Base-by-base conservation (phyloP, 2,113 vertebrate genomes). In the Oncorhynchus kisutch region DNA sequence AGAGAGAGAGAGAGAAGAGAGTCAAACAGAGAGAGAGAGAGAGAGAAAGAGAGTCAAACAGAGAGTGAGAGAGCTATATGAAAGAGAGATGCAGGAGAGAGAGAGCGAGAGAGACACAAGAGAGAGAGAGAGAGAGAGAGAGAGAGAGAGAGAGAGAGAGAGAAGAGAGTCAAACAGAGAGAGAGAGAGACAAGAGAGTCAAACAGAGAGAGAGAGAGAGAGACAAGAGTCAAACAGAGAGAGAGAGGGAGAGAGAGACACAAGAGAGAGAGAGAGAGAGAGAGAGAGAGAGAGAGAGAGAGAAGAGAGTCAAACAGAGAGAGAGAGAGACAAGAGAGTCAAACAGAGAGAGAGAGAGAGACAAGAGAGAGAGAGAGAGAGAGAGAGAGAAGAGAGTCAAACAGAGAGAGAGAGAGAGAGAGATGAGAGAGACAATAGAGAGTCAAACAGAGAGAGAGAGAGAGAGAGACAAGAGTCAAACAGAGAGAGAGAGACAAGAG, bases 401-500 rank as follows among this genome's bases (percentile, higher is more conserved):
- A 25, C 25, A 25, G 25, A 25, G 2, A 25, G 25, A 2, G 25
- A 25, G 25, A 25, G 25, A 2, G 25, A 25, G 25, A 25, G 25
- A 25, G 25, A n/a, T n/a, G n/a, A 25, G 25, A 20, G 48, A 74
- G 29, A 16, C 11, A 48, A 54, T n/a, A n/a, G 4, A 12, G 65
- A 69, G 59, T 57, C 12, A 74, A 45, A 45, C 5, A 29, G 59
- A 60, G 22, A 78, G 67, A 72, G 31, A 16, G 20, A 80, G 51
- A 39, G n/a, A 31, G 59, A 22, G 48, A 49, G 22, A 48, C 0
- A 45, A 22, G 29, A 29, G 29, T 25, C 25, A 25, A 25, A 25
- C 25, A 29, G 29, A 29, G 29, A 29, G 27, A 29, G 29, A 25
- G 25, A 25, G 25, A 25, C 2, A 2, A 25, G 25, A 25, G 25